These are phyloP conservation scores for Aurelia sp. DNA, from an alignment of 30 jellyfish, hydroid and myxozoan species.

Conservation along the genomic window DNA sequence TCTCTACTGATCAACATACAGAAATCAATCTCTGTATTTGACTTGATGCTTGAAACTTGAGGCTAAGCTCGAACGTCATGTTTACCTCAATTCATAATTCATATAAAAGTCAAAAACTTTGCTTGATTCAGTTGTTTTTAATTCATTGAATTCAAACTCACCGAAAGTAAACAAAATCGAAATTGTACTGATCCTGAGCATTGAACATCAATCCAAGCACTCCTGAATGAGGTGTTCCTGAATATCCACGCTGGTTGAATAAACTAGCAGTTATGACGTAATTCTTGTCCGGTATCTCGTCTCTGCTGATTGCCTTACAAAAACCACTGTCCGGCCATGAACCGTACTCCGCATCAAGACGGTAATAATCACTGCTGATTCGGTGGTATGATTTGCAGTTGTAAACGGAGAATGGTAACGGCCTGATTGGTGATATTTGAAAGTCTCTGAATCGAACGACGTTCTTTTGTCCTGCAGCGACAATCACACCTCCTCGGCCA, in stretches of 20 bases:
- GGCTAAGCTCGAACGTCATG: too few species aligned
- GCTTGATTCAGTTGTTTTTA: too few species aligned
- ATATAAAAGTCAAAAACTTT: not conserved
- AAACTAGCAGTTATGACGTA: constrained; percentile 77
- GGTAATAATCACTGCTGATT: constrained; percentile 68
- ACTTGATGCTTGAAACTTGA: too few species aligned
- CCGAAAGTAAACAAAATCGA: constrained; percentile 86
- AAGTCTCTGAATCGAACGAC: constrained; percentile 65
- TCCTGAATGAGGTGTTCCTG: constrained; percentile 77
- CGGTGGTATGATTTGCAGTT: constrained; percentile 75
- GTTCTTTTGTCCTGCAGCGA: constrained; percentile 81
- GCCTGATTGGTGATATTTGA: constrained; percentile 58
- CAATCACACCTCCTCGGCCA: constrained; percentile 87
- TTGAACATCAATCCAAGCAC: constrained; percentile 76
- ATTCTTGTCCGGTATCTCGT: constrained; percentile 30
- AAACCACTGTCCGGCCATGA: constrained; percentile 92
- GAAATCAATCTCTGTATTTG: too few species aligned
- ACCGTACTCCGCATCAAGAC: constrained; percentile 68
- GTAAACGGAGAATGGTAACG: constrained; percentile 61
- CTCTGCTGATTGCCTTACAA: constrained; percentile 73
- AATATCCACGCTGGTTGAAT: constrained; percentile 68
- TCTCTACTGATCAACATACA: too few species aligned
- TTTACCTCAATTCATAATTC: too few species aligned
- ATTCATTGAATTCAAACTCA: not conserved
- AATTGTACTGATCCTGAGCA: constrained; percentile 79